Conservation (phyloP, 2,113 vertebrate genomes). For the Castor canadensis region DNA sequence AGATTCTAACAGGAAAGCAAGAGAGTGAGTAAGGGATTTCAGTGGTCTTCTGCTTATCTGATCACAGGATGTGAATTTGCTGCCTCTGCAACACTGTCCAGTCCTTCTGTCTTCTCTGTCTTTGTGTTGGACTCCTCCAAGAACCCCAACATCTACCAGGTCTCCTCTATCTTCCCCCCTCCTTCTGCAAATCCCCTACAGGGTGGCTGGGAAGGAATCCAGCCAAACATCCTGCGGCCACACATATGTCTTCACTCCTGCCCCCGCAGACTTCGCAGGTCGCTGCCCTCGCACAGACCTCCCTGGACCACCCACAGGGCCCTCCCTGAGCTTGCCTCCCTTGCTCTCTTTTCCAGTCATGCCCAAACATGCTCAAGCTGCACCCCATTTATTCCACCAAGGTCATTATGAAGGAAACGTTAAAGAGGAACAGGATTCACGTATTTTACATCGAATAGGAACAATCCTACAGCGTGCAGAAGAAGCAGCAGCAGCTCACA, state of each 20-base stretch:
- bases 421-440: neutral
- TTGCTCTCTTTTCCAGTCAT: neutral
- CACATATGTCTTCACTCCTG: constrained; percentile 59
- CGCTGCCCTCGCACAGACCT: constrained; percentile 13
- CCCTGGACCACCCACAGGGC: constrained; percentile 48
- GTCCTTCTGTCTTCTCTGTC: neutral
- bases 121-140: neutral
- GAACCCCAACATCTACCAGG: neutral
- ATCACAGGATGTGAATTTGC: neutral
- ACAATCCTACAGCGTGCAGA: neutral
- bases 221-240: constrained; percentile 22
- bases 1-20: neutral
- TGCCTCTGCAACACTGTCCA: neutral
- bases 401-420: neutral
- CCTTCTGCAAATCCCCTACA: neutral
- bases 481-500: neutral
- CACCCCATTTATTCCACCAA: neutral
- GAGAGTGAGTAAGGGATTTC: neutral
- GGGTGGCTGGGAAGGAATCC: constrained; percentile 26
- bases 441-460: constrained; percentile 10
- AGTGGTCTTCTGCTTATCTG: neutral
- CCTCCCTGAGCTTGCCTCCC: neutral
- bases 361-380: neutral
- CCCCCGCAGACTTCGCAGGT: constrained; percentile 35
- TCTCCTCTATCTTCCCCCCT: neutral